These are phyloP conservation scores for Mythimna lalbum DNA, from an alignment of 2,888 invertebrate genomes.

Conservation along the genomic window DNA sequence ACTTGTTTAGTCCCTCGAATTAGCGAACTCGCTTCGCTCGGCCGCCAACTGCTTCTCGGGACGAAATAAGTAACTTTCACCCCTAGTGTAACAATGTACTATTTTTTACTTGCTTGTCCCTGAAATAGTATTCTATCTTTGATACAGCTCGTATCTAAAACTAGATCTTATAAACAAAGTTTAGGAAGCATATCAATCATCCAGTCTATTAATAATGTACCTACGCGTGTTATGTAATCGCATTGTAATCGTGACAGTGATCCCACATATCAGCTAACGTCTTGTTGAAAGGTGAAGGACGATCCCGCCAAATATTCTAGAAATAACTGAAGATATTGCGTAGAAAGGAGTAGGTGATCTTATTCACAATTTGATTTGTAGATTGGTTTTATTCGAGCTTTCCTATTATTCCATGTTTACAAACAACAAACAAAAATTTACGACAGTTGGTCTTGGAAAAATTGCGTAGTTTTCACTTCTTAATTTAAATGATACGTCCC, in stretches of 20 bases:
- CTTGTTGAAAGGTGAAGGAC: slow-evolving; percentile 59
- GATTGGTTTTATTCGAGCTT: slow-evolving; percentile 28
- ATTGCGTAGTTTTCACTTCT: not conserved
- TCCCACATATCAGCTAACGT: slow-evolving; percentile 31
- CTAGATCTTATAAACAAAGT: slow-evolving; percentile 33
- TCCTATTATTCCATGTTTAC: slow-evolving; percentile 23
- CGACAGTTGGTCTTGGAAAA: slow-evolving; percentile 9
- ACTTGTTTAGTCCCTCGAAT: no score
- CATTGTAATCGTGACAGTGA: slow-evolving; percentile 47
- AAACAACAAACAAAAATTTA: slow-evolving; percentile 29
- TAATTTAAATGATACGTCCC: slow-evolving; percentile 1
- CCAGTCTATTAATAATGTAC: slow-evolving; percentile 31
- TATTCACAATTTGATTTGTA: slow-evolving; percentile 12
- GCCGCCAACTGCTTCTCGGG: no score
- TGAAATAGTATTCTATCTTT: slow-evolving; percentile 13
- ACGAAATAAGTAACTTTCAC: no score
- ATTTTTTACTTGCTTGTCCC: no score
- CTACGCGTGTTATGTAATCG: slow-evolving; percentile 41
- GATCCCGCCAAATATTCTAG: slow-evolving; percentile 34
- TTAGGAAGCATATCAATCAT: slow-evolving; percentile 50
- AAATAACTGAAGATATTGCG: slow-evolving; percentile 46
- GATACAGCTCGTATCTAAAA: slow-evolving; percentile 17
- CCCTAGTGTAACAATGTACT: no score
- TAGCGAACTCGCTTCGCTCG: no score
- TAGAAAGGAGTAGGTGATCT: slow-evolving; percentile 9